Conservation (phyloP, 2,797 vertebrate species). For the Dendrocincla fuliginosa region DNA sequence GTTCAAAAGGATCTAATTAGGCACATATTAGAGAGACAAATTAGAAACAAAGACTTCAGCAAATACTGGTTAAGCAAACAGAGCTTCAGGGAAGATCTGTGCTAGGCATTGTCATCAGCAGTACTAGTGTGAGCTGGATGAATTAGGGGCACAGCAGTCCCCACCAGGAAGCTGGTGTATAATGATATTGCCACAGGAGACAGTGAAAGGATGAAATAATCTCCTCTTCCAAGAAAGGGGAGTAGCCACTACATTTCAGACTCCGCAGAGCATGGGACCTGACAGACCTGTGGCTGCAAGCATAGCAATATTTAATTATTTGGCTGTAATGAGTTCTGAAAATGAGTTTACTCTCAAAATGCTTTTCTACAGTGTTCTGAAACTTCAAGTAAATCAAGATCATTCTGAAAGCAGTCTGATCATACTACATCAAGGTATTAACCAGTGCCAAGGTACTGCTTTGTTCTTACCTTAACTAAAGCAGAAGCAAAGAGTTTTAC, state of each 20-base stretch:
- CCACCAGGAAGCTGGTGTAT: background rate
- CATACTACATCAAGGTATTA: background rate
- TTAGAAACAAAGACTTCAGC: slow-evolving; percentile 15
- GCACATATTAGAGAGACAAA: slow-evolving; percentile 43
- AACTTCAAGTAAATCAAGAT: background rate
- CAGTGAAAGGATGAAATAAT: slow-evolving; percentile 25
- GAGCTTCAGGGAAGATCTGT: background rate
- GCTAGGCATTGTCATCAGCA: background rate
- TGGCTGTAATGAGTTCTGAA: background rate
- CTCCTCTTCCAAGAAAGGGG: slow-evolving; percentile 32
- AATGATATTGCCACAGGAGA: slow-evolving; percentile 6
- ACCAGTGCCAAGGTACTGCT: background rate
- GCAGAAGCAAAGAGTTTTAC: background rate
- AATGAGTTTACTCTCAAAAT: background rate
- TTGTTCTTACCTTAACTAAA: background rate
- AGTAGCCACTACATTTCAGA: background rate
- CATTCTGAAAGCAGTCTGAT: background rate
- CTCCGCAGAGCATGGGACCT: background rate
- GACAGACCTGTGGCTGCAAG: background rate
- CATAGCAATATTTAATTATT: background rate
- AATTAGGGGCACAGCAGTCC: background rate
- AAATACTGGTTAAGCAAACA: slow-evolving; percentile 29
- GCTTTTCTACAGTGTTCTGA: background rate
- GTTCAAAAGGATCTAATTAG: slow-evolving; percentile 55
- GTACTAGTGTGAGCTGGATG: background rate